Base-by-base conservation (phyloP, 2,888 invertebrate species). In the Strigamia crassipes region DNA sequence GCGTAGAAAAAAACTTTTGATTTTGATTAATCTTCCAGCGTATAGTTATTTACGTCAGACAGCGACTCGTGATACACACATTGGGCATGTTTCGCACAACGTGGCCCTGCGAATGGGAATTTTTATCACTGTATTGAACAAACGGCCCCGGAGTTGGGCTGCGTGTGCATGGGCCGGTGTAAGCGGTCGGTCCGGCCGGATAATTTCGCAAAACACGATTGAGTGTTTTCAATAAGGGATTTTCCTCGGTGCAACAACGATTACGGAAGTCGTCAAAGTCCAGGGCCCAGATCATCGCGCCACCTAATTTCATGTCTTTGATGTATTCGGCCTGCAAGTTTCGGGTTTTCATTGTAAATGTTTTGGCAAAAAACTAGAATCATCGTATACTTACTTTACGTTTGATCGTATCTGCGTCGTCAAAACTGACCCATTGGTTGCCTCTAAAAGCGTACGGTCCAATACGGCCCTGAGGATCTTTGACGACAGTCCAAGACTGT, bases 341-440 rank as follows among this genome's bases (percentile, higher is more conserved):
- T 66, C n/a, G n/a, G n/a, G n/a, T n/a, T n/a, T n/a, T 38, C 12
- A 78, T 42, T 13, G n/a, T 8, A 34, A 42, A 38, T 9, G 15
- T 12, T 18, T 31, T 12, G 10, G 34, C 31, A 6, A 34, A 21
- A 34, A 38, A 12, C 34, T 27, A 78, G 10, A 78, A 5, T 78
- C 5, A 78, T n/a, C n/a, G n/a, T 27, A 66, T 42, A 66, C 27
- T 66, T 73, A 86, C 86, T 85, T 96, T 96, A 85, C 94, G 92
- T 38, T 92, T 90, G 23, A 95, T 92, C 92, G 95, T 96, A 46
- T 91, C 91, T 46, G 93, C 91, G 87, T 97, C 96, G 86, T 97
- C 97, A 86, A 95, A 97, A 9, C 95, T 94, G 8, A 96, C 96
- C 96, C 96, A 97, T 86, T 97, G 96, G 87, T 96, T 94, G 0